These are phyloP conservation scores for Trypoxylon attenuatum DNA, from an alignment of 2,888 invertebrate species.

Conservation along the genomic window DNA sequence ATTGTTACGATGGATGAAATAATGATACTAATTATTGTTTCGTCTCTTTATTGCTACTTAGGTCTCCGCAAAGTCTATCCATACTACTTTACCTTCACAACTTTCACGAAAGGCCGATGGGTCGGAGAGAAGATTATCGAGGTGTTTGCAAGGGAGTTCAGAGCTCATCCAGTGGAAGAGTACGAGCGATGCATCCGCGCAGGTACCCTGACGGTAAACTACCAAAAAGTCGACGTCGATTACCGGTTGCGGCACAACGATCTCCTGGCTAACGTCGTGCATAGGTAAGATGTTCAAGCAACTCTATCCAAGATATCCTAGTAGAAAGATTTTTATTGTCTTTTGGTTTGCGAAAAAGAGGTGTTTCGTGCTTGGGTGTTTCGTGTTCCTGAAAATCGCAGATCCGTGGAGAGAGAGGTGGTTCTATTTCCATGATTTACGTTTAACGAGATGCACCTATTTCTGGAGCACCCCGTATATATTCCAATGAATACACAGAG, in stretches of 20 bases:
- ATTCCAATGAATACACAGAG: no score
- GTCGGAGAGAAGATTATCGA: constrained; percentile 94
- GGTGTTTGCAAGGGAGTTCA: constrained; percentile 94
- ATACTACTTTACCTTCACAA: constrained; percentile 97
- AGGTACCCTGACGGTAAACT: constrained; percentile 95
- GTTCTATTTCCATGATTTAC: no score
- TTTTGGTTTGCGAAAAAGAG: no score
- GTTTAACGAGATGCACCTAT: no score
- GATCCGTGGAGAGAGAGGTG: no score
- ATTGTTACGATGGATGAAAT: no score
- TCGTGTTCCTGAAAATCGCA: no score
- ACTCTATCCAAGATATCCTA: no score
- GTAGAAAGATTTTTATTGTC: no score
- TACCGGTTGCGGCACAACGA: constrained; percentile 95
- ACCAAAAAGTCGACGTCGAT: constrained; percentile 92
- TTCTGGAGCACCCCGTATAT: no score
- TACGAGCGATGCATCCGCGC: constrained; percentile 93
- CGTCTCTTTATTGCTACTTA: constrained; percentile 70
- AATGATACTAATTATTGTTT: no score
- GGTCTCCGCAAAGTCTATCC: constrained; percentile 97
- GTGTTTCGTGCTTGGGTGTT: no score
- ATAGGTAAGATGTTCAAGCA: constrained; percentile 94
- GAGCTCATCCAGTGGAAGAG: constrained; percentile 94
- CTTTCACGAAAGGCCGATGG: constrained; percentile 97
- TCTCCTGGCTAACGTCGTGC: constrained; percentile 92